Evolutionary conservation across 2,888 invertebrate species (phyloP).

Genomic region (Chironomus tentans): DNA sequence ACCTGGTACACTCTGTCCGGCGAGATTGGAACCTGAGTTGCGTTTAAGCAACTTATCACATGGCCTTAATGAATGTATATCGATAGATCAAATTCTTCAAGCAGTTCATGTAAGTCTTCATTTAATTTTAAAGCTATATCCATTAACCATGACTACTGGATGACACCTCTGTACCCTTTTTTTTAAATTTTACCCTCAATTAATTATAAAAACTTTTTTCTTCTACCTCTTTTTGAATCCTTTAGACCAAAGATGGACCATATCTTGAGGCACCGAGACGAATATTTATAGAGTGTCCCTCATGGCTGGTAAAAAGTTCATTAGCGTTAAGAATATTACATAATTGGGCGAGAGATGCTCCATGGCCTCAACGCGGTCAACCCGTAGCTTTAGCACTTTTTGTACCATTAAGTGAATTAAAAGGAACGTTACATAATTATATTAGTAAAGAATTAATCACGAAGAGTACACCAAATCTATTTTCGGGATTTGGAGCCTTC

Average conservation of each 20-base stretch:
- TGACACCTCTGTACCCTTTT: background rate
- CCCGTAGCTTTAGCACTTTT: slow-evolving; percentile 45
- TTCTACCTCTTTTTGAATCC: slow-evolving; percentile 9
- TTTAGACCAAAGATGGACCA: slow-evolving; percentile 43
- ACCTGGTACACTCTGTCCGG: slow-evolving; percentile 44
- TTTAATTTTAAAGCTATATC: too few relatives aligned
- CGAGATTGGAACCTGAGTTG: slow-evolving; percentile 45
- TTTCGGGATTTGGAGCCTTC: slow-evolving; percentile 36
- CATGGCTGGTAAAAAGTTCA: slow-evolving; percentile 46
- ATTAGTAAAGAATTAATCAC: slow-evolving; percentile 43
- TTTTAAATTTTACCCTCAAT: background rate
- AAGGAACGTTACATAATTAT: slow-evolving; percentile 38
- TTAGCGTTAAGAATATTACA: slow-evolving; percentile 46
- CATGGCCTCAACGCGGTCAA: slow-evolving; percentile 38
- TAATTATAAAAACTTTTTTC: too few relatives aligned
- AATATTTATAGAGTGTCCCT: slow-evolving; percentile 46
- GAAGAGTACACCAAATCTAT: slow-evolving; percentile 37
- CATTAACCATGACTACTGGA: background rate
- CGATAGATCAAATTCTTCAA: slow-evolving; percentile 43
- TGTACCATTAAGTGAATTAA: slow-evolving; percentile 46
- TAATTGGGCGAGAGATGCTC: slow-evolving; percentile 46
- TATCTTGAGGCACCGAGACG: slow-evolving; percentile 45
- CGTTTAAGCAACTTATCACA: slow-evolving; percentile 38
- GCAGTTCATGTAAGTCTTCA: slow-evolving; percentile 42
- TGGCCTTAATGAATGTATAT: slow-evolving; percentile 36